These are phyloP conservation scores for Lacanobia oleracea DNA, from an alignment of 2,888 invertebrate species.

Conservation along the genomic window DNA sequence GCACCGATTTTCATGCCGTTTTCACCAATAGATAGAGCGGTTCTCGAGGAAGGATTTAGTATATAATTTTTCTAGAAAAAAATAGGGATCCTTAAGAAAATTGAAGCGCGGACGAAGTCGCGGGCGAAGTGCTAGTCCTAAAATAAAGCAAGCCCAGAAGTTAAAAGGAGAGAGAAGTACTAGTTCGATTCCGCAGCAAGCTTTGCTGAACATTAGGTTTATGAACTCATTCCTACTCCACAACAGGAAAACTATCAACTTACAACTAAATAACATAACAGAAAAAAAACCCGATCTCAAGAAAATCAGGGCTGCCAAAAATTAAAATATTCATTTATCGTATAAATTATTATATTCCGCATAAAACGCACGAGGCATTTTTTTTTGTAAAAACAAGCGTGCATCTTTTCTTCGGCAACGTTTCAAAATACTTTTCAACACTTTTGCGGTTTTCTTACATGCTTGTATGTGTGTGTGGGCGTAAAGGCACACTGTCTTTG, in stretches of 20 bases:
- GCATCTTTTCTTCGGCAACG: background rate
- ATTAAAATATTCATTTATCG: background rate
- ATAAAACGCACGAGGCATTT: too few relatives aligned
- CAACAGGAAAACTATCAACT: background rate
- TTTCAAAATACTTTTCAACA: background rate
- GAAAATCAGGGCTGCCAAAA: background rate
- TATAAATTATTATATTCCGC: too few relatives aligned
- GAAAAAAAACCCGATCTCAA: background rate
- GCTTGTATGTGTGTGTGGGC: background rate
- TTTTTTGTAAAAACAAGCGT: background rate
- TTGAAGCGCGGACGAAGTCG: too few relatives aligned
- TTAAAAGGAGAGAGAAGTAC: background rate
- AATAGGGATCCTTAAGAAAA: too few relatives aligned
- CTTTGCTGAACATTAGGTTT: background rate
- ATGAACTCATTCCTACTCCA: background rate
- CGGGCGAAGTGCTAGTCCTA: background rate
- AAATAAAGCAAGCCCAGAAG: background rate
- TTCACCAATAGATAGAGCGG: too few relatives aligned
- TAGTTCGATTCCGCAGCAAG: background rate
- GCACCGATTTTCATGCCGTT: too few relatives aligned
- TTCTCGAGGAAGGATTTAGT: too few relatives aligned
- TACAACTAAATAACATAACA: background rate
- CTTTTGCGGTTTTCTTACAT: constrained; percentile 1
- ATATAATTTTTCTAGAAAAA: too few relatives aligned
- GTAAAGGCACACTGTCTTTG: constrained; percentile 62